Conservation (phyloP, 2,797 vertebrate genomes). For the Lepilemur ruficaudatus region DNA sequence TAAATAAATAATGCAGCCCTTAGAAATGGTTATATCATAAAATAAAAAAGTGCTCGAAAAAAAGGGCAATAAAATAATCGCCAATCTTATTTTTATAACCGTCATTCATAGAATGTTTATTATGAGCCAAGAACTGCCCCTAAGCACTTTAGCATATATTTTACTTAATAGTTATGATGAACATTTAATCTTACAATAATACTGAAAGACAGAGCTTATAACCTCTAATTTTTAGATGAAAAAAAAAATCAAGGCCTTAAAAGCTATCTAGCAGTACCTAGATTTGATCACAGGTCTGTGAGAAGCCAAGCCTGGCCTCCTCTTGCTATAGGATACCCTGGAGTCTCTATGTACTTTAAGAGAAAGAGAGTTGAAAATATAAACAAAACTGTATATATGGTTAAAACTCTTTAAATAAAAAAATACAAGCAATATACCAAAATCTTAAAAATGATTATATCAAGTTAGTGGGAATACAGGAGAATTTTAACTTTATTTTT, state of each 20-base stretch:
- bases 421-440: slow-evolving; percentile 14
- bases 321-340: background rate
- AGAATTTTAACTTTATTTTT: background rate
- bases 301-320: background rate
- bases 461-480: background rate
- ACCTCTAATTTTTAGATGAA: background rate
- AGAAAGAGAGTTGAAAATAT: background rate
- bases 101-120: slow-evolving; percentile 25
- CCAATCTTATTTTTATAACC: slow-evolving; percentile 39
- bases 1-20: background rate
- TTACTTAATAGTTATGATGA: slow-evolving; percentile 6
- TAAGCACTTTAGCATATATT: background rate
- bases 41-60: background rate
- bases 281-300: background rate
- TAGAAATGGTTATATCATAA: background rate
- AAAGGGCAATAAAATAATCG: slow-evolving; percentile 17
- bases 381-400: background rate
- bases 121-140: background rate
- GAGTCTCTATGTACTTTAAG: background rate
- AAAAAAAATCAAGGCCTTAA: background rate
- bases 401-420: background rate
- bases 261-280: background rate
- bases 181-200: slow-evolving; percentile 3
- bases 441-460: background rate
- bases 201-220: background rate